These are phyloP conservation scores for Tipula unca DNA, from an alignment of 2,888 invertebrate genomes.

Conservation along the genomic window DNA sequence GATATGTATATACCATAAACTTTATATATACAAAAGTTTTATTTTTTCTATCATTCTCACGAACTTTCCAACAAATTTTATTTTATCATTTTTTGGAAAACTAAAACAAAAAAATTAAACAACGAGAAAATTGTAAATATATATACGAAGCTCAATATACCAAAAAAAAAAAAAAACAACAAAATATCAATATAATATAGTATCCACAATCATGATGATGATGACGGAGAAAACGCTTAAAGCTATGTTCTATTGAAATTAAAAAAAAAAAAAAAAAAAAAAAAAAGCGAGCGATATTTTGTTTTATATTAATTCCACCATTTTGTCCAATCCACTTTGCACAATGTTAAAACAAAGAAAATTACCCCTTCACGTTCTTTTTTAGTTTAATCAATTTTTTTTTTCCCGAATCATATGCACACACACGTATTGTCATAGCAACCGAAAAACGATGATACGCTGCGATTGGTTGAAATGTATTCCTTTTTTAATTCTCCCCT, in stretches of 20 bases:
- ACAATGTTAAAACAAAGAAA: neutral
- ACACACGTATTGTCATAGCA: neutral
- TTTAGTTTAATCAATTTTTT: neutral
- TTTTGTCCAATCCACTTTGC: neutral
- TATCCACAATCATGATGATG: neutral
- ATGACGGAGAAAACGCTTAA: neutral
- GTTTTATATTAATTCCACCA: neutral
- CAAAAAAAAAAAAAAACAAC: neutral
- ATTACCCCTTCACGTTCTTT: neutral
- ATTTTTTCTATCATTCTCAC: neutral
- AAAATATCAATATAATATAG: neutral
- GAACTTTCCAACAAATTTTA: neutral
- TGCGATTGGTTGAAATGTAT: neutral
- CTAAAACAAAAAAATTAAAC: neutral
- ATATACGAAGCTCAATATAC: neutral
- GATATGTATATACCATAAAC: neutral
- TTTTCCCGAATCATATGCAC: neutral
- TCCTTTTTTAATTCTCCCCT: neutral
- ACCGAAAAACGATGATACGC: neutral
- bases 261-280: neutral
- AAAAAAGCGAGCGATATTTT: neutral
- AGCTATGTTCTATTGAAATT: conserved; percentile 8
- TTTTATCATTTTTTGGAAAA: neutral
- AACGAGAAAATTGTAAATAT: neutral
- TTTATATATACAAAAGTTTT: neutral